These are phyloP conservation scores for Pharmacophagus antenor DNA, from an alignment of 2,888 invertebrate genomes.

Conservation along the genomic window DNA sequence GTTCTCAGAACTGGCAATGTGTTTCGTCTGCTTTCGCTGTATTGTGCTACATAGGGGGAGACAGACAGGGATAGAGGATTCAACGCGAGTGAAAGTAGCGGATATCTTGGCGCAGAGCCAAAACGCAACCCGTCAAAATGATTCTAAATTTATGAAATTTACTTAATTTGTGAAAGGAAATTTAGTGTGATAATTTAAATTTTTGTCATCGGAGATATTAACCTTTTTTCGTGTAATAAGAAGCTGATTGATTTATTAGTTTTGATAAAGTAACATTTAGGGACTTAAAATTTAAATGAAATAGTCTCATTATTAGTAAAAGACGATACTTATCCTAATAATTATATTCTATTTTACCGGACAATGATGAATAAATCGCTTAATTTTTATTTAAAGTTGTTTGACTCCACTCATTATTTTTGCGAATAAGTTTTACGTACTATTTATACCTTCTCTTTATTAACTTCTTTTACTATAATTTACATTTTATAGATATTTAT, in stretches of 20 bases:
- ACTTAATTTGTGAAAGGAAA: constrained; percentile 68
- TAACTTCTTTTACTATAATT: background rate
- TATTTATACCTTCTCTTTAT: no score
- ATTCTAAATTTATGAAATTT: constrained; percentile 66
- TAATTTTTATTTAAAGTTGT: background rate
- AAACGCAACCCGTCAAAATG: constrained; percentile 54
- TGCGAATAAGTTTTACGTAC: no score
- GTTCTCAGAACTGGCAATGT: constrained; percentile 73
- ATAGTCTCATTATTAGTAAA: no score
- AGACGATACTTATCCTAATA: background rate
- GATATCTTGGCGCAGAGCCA: constrained; percentile 62
- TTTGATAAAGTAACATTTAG: background rate
- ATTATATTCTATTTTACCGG: background rate
- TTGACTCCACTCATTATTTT: no score
- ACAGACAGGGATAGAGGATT: constrained; percentile 50
- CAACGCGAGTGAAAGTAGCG: constrained; percentile 60
- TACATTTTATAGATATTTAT: background rate
- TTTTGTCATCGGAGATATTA: constrained; percentile 66
- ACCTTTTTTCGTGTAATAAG: constrained; percentile 7
- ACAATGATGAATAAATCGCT: background rate
- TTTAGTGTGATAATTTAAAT: constrained; percentile 65
- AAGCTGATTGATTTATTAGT: background rate
- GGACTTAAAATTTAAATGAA: background rate
- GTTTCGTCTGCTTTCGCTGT: constrained; percentile 46
- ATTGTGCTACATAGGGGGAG: constrained; percentile 16